These are phyloP conservation scores for Chaetodon trifasciatus DNA, from an alignment of 2,797 vertebrate species.

Conservation along the genomic window DNA sequence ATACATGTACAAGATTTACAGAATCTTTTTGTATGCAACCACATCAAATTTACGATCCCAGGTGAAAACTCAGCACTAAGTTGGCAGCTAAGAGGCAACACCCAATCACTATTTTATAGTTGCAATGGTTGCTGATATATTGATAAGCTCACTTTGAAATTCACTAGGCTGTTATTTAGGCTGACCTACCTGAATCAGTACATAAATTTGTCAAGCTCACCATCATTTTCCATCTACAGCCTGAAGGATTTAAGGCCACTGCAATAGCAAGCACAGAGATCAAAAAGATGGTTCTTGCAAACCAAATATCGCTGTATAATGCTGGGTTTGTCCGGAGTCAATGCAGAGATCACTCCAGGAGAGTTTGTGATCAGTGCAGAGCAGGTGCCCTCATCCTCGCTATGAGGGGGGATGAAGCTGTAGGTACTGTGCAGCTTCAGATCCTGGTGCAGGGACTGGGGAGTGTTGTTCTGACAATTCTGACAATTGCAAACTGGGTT, in stretches of 20 bases:
- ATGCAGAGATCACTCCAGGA: conserved; percentile 28
- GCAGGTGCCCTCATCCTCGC: conserved; percentile 9
- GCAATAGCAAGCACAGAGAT: conserved; percentile 28
- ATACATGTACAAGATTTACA: conserved; percentile 27
- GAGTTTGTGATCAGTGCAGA: conserved; percentile 36
- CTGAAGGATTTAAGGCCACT: conserved; percentile 45
- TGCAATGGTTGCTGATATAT: conserved; percentile 50
- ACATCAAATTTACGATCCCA: conserved; percentile 49
- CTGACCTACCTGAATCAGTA: conserved; percentile 46
- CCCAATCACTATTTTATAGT: conserved; percentile 50
- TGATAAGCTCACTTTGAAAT: conserved; percentile 55
- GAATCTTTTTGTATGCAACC: conserved; percentile 31
- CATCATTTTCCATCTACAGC: conserved; percentile 39
- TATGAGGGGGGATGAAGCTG: neutral
- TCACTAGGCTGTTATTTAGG: conserved; percentile 31
- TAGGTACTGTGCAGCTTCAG: conserved; percentile 2
- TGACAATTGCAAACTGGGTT: neutral
- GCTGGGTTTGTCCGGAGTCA: conserved; percentile 29
- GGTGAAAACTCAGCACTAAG: conserved; percentile 51
- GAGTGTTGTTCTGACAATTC: neutral
- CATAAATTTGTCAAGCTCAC: conserved; percentile 47
- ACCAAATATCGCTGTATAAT: conserved; percentile 18
- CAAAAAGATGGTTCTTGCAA: conserved; percentile 35
- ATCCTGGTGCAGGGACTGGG: neutral
- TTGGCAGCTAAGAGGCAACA: conserved; percentile 29